Conservation (phyloP, 2,113 vertebrate species). For the Pelecanoides urinatrix region DNA sequence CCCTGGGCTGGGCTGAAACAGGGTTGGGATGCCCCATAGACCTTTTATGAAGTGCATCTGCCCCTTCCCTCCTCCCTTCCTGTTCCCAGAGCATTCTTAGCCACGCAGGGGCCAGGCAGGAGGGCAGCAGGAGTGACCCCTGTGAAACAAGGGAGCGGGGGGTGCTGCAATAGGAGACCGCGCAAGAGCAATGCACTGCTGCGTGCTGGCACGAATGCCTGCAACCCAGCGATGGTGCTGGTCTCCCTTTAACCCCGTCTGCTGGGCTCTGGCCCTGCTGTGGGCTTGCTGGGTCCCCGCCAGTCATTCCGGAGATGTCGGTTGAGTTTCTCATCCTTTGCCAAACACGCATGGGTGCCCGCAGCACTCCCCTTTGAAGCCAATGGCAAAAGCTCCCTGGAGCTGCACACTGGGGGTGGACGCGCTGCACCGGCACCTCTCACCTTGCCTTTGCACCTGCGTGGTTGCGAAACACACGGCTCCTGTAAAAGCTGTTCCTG, state of each 20-base stretch:
- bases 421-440: neutral
- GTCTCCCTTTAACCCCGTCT: neutral
- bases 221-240: fast-evolving
- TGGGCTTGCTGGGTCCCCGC: neutral
- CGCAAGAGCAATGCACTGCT: fast-evolving
- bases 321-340: neutral
- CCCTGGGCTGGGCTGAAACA: neutral
- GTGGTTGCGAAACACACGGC: neutral
- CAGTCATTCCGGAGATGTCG: neutral
- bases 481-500: neutral
- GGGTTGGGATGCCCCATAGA: neutral
- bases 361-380: neutral
- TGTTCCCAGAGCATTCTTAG: neutral
- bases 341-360: fast-evolving
- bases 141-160: fast-evolving
- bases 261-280: neutral
- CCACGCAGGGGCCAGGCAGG: too few species aligned
- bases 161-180: neutral
- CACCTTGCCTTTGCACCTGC: neutral
- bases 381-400: neutral
- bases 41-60: neutral
- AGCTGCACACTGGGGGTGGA: neutral
- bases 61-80: neutral
- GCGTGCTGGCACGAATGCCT: neutral
- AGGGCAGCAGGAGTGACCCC: neutral